Conservation (phyloP, 2,888 invertebrate species). For the Lochmaea crataegi region DNA sequence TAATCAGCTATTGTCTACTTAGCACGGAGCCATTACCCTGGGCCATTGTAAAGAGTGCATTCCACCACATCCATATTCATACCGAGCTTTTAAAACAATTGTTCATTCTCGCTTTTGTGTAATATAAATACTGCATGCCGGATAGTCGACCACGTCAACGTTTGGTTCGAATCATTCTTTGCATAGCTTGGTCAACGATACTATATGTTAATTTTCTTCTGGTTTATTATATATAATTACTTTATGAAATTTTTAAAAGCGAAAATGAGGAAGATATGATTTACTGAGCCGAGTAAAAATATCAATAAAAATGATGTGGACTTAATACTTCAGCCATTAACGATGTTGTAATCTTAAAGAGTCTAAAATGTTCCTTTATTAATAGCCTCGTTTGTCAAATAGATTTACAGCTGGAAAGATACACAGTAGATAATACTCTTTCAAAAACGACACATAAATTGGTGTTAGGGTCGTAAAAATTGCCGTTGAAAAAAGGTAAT, state of each 20-base stretch:
- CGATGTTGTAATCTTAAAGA: neutral
- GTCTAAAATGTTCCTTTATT: slow-evolving; percentile 6
- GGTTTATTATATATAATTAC: neutral
- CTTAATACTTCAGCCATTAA: neutral
- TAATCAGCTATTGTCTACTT: slow-evolving; percentile 66
- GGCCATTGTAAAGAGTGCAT: slow-evolving; percentile 62
- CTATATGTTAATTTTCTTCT: neutral
- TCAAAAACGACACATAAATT: slow-evolving; percentile 36
- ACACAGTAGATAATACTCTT: slow-evolving; percentile 26
- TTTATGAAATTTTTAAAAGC: no score
- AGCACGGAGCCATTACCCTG: slow-evolving; percentile 62
- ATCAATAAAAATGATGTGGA: neutral
- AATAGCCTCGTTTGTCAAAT: slow-evolving; percentile 29
- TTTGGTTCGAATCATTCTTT: slow-evolving; percentile 28
- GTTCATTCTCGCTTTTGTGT: slow-evolving; percentile 60
- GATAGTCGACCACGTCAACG: slow-evolving; percentile 34
- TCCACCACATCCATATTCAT: slow-evolving; percentile 64
- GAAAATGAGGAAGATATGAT: no score
- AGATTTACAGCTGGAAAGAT: slow-evolving; percentile 28
- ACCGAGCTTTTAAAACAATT: slow-evolving; percentile 64
- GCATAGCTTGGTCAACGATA: slow-evolving; percentile 6
- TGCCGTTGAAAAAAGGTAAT: slow-evolving; percentile 32
- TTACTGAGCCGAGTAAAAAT: no score
- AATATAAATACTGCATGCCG: slow-evolving; percentile 52
- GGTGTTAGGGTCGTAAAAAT: slow-evolving; percentile 35